phyloP scores from a whole-genome alignment of 2,888 invertebrate genomes.

The Chloroclystis v-ata region DNA sequence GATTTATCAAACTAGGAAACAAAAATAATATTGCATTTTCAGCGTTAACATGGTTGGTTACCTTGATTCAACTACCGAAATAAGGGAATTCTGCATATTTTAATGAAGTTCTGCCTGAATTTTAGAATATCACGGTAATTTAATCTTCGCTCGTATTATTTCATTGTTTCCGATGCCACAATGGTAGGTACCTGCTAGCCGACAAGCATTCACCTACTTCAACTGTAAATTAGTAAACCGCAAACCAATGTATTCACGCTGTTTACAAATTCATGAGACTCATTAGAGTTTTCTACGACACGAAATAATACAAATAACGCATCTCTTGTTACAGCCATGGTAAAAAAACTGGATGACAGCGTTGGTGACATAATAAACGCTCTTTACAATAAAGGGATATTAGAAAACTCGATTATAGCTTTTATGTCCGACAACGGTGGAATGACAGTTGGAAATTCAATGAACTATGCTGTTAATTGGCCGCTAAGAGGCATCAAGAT shows the following conservation, averaged over 20 bases:
- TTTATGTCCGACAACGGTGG: slow-evolving; percentile 95
- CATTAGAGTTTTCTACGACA: not conserved
- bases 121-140: not conserved
- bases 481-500: slow-evolving; percentile 87
- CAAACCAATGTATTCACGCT: slow-evolving; percentile 19
- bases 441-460: slow-evolving; percentile 83
- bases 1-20: too few relatives aligned
- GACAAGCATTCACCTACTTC: slow-evolving; percentile 5
- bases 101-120: not conserved
- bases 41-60: too few relatives aligned
- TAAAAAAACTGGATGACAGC: slow-evolving; percentile 89
- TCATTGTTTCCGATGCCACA: slow-evolving; percentile 2
- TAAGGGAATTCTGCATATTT: not conserved
- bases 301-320: not conserved
- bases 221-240: slow-evolving; percentile 27
- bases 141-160: not conserved
- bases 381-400: slow-evolving; percentile 81
- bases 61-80: too few relatives aligned
- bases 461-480: slow-evolving; percentile 87
- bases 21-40: too few relatives aligned
- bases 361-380: slow-evolving; percentile 86
- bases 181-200: not conserved
- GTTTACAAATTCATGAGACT: slow-evolving; percentile 10
- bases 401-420: slow-evolving; percentile 89
- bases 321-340: slow-evolving; percentile 81